A percentile compares a stretch with the other conserved stretches of the same genome.
Conservation (phyloP, 2,888 invertebrate genomes). For the Cheilosia variabilis region DNA sequence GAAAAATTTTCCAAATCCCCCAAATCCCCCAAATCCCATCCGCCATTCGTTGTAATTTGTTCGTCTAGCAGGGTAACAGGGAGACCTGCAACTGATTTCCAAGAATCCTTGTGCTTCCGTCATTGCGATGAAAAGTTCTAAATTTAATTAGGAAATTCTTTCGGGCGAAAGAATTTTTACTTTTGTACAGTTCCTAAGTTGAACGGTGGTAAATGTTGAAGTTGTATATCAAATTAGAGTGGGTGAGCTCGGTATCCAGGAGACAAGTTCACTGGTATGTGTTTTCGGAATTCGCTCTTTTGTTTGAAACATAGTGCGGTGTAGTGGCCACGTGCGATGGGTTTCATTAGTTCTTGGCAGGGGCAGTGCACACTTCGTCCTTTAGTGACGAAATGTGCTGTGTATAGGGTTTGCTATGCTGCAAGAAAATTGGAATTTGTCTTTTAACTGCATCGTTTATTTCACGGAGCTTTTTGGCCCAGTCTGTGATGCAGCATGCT, state of each 20-base stretch:
- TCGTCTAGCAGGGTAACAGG: not conserved
- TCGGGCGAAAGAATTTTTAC: constrained; percentile 58
- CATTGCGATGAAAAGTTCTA: constrained; percentile 61
- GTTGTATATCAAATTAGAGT: constrained; percentile 67
- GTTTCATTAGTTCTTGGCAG: constrained; percentile 25
- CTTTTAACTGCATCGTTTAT: no score
- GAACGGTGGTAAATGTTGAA: constrained; percentile 53
- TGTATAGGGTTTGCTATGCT: no score
- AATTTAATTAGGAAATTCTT: constrained; percentile 73
- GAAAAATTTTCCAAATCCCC: constrained; percentile 30
- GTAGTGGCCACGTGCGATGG: constrained; percentile 12
- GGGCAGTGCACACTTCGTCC: no score
- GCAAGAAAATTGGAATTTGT: no score
- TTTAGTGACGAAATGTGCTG: no score
- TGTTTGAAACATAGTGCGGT: constrained; percentile 13
- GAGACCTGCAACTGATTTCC: constrained; percentile 23
- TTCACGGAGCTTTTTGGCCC: no score
- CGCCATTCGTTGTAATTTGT: constrained; percentile 8
- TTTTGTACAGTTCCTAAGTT: constrained; percentile 57
- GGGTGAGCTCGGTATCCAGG: constrained; percentile 8
- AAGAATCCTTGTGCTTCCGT: constrained; percentile 35
- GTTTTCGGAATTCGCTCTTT: constrained; percentile 20
- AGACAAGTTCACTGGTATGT: constrained; percentile 42
- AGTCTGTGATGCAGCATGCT: no score
- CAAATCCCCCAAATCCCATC: constrained; percentile 15